Percentiles rank a stretch among this genome's conserved stretches.
phyloP scores from a whole-genome alignment of 2,797 vertebrate genomes.

The Darevskia nairensis region DNA sequence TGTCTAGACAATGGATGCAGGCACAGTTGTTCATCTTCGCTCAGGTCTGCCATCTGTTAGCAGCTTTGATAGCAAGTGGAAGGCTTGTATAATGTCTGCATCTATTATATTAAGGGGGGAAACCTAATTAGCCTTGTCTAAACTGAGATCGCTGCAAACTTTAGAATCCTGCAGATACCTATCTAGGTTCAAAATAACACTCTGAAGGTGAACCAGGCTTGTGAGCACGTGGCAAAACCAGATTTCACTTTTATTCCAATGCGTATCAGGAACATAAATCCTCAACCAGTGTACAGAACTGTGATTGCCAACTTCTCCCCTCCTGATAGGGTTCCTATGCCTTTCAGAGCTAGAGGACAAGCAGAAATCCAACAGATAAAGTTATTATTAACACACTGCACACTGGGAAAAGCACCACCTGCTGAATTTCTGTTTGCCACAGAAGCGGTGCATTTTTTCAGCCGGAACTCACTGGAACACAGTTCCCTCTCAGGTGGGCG shows the following conservation, averaged over 20 bases:
- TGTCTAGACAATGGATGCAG: conserved; percentile 27
- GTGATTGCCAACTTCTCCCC: background rate
- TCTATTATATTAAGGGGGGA: conserved; percentile 15
- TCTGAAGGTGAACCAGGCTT: background rate
- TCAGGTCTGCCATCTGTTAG: conserved; percentile 35
- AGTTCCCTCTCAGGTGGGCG: no score
- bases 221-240: background rate
- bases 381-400: background rate
- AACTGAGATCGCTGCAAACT: conserved; percentile 31
- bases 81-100: conserved; percentile 14
- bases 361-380: background rate
- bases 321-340: background rate
- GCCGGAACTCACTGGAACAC: background rate
- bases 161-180: background rate
- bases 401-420: background rate
- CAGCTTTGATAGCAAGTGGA: conserved; percentile 45
- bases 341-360: background rate
- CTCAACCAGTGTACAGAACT: background rate
- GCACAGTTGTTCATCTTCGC: conserved; percentile 19
- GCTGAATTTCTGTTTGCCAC: background rate
- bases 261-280: background rate
- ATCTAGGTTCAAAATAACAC: conserved; percentile 21
- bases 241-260: background rate
- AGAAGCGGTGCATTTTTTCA: no score
- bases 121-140: conserved; percentile 39